These are phyloP conservation scores for Cavia aperea DNA, from an alignment of 2,113 vertebrate species.

Conservation along the genomic window DNA sequence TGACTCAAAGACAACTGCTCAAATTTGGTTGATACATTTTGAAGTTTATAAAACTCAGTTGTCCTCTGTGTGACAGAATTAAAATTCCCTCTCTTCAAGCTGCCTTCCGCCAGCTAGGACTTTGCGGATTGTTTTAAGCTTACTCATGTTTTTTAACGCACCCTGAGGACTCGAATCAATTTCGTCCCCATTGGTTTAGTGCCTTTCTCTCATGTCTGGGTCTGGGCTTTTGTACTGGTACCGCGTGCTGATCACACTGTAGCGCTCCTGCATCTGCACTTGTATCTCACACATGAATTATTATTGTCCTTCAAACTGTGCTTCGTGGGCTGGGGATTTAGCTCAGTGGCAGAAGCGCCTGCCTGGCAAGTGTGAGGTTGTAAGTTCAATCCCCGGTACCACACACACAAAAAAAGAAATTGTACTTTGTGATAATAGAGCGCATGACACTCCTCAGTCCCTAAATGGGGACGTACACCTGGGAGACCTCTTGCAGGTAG, in stretches of 20 bases:
- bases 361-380: no score
- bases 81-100: neutral
- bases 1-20: constrained; percentile 26
- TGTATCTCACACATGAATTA: neutral
- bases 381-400: no score
- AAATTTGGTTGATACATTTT: constrained; percentile 19
- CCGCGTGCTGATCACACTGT: no score
- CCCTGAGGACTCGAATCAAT: neutral
- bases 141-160: neutral
- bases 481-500: neutral
- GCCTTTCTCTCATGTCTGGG: neutral
- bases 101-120: neutral
- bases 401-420: no score
- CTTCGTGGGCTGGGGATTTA: neutral
- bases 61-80: neutral
- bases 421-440: neutral
- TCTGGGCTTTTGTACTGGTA: neutral
- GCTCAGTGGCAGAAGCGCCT: no score
- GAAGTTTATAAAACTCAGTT: constrained; percentile 10
- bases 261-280: neutral
- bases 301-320: neutral
- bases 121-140: neutral
- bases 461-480: neutral
- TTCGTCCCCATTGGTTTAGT: neutral
- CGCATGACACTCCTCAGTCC: neutral